Evolutionary conservation across 2,888 invertebrate species (phyloP).

Genomic region (Chloroclysta siterata): DNA sequence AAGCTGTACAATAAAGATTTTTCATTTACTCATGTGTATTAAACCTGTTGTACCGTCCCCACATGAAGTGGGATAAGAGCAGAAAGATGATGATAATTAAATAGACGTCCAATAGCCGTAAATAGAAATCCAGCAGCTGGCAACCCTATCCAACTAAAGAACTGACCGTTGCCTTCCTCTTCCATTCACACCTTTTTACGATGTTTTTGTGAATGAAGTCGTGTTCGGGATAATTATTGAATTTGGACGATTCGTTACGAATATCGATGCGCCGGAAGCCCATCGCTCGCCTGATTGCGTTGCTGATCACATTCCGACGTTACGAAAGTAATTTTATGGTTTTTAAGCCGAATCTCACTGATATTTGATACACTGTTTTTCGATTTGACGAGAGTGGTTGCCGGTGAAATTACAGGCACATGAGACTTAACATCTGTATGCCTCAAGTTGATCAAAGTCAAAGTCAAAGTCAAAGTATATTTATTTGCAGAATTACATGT

Average conservation of each 20-base stretch:
- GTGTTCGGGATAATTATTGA: conserved; percentile 84
- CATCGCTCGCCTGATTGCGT: conserved; percentile 76
- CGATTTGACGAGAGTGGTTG: too few relatives aligned
- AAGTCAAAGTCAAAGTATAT: too few relatives aligned
- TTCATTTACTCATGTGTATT: too few relatives aligned
- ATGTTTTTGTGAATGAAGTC: conserved; percentile 82
- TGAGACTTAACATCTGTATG: too few relatives aligned
- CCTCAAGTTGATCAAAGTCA: too few relatives aligned
- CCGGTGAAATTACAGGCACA: too few relatives aligned
- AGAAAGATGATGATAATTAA: neutral
- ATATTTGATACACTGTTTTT: neutral
- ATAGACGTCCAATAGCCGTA: neutral
- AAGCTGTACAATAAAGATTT: too few relatives aligned
- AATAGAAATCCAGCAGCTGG: neutral
- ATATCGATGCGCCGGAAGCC: conserved; percentile 84
- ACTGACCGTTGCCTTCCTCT: conserved; percentile 75
- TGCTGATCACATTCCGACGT: conserved; percentile 76
- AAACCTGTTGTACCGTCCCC: too few relatives aligned
- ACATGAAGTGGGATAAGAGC: too few relatives aligned
- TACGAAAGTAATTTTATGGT: conserved; percentile 83
- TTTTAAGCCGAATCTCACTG: conserved; percentile 71
- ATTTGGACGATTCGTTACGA: conserved; percentile 84
- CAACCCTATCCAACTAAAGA: conserved; percentile 60
- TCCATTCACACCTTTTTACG: conserved; percentile 83
- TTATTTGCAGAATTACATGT: too few relatives aligned